Conservation (phyloP, 2,888 invertebrate species). For the Euplagia quadripunctaria region DNA sequence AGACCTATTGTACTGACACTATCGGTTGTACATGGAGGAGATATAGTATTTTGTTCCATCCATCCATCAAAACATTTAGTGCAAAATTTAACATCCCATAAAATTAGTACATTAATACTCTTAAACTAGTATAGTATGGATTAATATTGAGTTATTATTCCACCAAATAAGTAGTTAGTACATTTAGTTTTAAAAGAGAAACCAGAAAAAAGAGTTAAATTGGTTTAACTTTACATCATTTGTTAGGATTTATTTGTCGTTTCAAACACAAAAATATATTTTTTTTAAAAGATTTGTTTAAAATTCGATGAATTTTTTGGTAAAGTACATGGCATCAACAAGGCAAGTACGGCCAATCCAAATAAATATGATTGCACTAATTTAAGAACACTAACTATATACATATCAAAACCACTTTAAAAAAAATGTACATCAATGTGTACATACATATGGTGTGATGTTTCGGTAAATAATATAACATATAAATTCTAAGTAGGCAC, state of each 20-base stretch:
- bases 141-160: neutral
- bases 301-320: slow-evolving; percentile 18
- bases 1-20: neutral
- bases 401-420: slow-evolving; percentile 43
- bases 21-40: neutral
- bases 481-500: slow-evolving; percentile 66
- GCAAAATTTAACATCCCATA: neutral
- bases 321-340: slow-evolving; percentile 29
- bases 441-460: slow-evolving; percentile 66
- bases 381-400: slow-evolving; percentile 48
- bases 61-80: neutral
- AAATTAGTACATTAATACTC: neutral
- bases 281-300: slow-evolving; percentile 3
- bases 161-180: neutral
- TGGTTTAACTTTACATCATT: neutral
- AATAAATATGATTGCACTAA: slow-evolving; percentile 54
- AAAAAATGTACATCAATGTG: slow-evolving; percentile 65
- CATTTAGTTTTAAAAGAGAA: neutral
- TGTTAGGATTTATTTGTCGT: neutral
- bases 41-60: neutral
- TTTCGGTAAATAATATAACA: slow-evolving; percentile 54
- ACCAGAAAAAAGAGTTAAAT: neutral
- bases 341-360: slow-evolving; percentile 48
- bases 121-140: neutral
- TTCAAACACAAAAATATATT: neutral